Conservation (phyloP, 2,113 vertebrate genomes). For the Apteryx mantelli region DNA sequence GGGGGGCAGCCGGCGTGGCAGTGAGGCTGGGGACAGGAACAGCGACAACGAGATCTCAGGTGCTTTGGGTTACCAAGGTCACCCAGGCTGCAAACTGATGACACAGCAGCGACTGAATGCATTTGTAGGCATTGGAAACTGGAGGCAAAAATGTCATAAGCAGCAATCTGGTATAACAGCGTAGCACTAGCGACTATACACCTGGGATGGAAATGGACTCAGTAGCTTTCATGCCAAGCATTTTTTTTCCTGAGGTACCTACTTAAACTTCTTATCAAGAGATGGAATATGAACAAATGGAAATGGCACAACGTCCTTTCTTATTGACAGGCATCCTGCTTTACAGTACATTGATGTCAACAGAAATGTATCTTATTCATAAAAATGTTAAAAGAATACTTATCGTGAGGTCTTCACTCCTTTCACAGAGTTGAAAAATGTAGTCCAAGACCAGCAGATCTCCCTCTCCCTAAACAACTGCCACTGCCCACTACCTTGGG, state of each 20-base stretch:
- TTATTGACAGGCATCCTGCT: neutral
- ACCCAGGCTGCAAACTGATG: neutral
- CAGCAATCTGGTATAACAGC: neutral
- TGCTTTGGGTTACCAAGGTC: neutral
- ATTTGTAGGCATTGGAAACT: neutral
- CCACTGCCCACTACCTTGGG: neutral
- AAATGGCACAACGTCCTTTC: neutral
- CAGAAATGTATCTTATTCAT: neutral
- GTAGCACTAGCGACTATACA: neutral
- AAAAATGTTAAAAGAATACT: neutral
- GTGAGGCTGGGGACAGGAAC: neutral
- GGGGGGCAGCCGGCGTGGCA: neutral
- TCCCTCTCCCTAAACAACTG: neutral
- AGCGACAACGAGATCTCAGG: neutral
- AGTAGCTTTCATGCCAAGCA: neutral
- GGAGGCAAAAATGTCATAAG: neutral
- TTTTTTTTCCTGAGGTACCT: neutral
- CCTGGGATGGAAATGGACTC: neutral
- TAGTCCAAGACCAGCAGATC: neutral
- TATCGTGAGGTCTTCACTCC: fast-evolving
- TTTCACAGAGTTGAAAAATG: neutral
- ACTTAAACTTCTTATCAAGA: neutral
- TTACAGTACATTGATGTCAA: neutral
- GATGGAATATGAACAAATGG: neutral
- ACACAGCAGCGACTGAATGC: neutral